phyloP scores from a whole-genome alignment of 2,797 vertebrate genomes.

The Eleutherodactylus coqui region DNA sequence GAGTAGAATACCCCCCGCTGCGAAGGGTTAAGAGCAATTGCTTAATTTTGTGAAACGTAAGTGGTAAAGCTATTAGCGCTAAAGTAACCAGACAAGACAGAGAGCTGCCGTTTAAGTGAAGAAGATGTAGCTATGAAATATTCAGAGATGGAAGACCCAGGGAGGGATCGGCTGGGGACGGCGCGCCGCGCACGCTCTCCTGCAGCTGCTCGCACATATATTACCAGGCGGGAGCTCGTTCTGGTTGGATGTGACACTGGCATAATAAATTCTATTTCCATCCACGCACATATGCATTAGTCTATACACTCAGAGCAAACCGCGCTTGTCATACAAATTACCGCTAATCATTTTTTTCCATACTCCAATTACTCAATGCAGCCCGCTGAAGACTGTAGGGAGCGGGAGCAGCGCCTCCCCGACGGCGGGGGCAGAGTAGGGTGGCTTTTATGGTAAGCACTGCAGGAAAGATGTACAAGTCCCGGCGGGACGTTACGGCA shows the following conservation, averaged over 20 bases:
- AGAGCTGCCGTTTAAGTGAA: not conserved
- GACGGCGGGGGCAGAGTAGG: no score
- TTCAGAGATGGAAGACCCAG: constrained; percentile 25
- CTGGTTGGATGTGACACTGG: not conserved
- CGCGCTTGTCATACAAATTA: constrained; percentile 10
- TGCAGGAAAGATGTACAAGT: not conserved
- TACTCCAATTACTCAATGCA: not conserved
- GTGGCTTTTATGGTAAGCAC: no score
- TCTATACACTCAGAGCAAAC: not conserved
- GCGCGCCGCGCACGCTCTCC: not conserved
- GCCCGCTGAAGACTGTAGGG: not conserved
- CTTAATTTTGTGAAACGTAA: not conserved
- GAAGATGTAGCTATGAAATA: constrained; percentile 31
- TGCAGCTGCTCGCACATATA: constrained; percentile 30
- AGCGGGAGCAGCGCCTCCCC: not conserved
- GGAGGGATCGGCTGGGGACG: constrained; percentile 32
- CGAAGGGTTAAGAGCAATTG: not conserved
- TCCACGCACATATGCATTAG: constrained; percentile 23
- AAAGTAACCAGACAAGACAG: not conserved
- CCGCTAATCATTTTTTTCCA: not conserved
- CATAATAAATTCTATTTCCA: constrained; percentile 31
- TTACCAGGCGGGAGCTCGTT: not conserved
- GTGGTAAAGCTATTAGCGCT: not conserved
- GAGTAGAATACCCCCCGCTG: not conserved
- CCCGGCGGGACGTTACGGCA: not conserved